phyloP scores from a whole-genome alignment of 2,888 invertebrate genomes.

The Mimachlamys varia region DNA sequence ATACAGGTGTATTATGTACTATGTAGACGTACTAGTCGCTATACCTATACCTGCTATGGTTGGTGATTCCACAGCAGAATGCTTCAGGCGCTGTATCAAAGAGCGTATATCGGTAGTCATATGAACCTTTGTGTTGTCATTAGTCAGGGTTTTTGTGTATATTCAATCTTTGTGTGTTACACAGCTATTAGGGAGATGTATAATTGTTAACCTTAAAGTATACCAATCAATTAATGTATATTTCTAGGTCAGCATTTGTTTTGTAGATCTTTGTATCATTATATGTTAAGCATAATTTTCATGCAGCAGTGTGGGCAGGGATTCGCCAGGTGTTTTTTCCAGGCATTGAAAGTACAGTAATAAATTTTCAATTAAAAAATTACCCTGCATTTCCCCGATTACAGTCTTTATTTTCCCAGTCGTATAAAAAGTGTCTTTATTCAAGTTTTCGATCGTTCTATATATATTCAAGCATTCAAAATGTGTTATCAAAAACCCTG shows the following conservation, averaged over 20 bases:
- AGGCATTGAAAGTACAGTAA: too few relatives aligned
- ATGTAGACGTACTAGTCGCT: not conserved
- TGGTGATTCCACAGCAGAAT: not conserved
- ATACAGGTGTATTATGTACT: not conserved
- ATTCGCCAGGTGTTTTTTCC: not conserved
- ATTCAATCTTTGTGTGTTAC: not conserved
- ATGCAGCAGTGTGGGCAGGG: too few relatives aligned
- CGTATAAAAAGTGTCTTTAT: too few relatives aligned
- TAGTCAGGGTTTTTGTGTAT: not conserved
- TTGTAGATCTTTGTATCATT: too few relatives aligned
- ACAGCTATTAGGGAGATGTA: not conserved
- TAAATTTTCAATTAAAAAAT: too few relatives aligned
- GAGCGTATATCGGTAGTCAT: not conserved
- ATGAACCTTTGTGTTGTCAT: not conserved
- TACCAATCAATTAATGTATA: not conserved
- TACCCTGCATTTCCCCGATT: too few relatives aligned
- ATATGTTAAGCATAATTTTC: too few relatives aligned
- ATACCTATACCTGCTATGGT: not conserved
- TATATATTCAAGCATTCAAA: too few relatives aligned
- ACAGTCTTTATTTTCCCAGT: too few relatives aligned
- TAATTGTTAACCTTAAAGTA: not conserved
- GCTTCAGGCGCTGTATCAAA: conserved; percentile 1
- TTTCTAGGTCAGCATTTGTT: too few relatives aligned
- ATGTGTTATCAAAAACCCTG: too few relatives aligned
- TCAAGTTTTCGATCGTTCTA: too few relatives aligned